These are phyloP conservation scores for Scolopax bukidnonensis DNA, from an alignment of 2,797 vertebrate species.

Conservation along the genomic window DNA sequence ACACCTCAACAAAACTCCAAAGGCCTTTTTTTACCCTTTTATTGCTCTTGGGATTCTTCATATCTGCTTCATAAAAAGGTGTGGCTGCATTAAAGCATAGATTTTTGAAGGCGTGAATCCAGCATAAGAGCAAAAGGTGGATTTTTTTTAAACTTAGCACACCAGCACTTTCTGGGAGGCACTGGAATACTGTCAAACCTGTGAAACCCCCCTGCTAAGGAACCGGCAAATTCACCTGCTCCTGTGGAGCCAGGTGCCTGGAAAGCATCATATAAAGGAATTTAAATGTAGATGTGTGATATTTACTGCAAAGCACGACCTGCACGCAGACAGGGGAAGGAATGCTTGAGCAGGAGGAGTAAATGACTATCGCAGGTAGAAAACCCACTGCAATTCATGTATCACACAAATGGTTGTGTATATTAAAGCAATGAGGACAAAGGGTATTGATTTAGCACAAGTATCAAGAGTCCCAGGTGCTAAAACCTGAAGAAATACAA, in stretches of 20 bases:
- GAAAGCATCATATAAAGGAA: background rate
- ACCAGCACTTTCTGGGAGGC: background rate
- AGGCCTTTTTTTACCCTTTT: background rate
- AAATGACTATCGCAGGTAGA: constrained; percentile 53
- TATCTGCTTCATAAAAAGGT: background rate
- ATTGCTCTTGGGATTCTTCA: background rate
- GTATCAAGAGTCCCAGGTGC: constrained; percentile 71
- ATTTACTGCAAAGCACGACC: constrained; percentile 27
- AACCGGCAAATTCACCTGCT: background rate
- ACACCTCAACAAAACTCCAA: background rate
- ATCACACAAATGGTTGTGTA: constrained; percentile 72
- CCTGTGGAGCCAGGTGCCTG: background rate
- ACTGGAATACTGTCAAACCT: background rate
- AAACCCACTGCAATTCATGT: constrained; percentile 70
- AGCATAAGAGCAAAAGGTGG: background rate
- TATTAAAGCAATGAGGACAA: constrained; percentile 76
- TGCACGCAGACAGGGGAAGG: background rate
- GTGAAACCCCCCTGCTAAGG: background rate
- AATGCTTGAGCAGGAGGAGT: constrained; percentile 39
- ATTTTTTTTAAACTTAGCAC: background rate
- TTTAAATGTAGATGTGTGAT: constrained; percentile 37
- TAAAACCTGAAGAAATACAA: constrained; percentile 72
- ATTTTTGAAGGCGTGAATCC: background rate
- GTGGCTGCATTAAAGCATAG: background rate
- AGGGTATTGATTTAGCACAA: constrained; percentile 74